Base-by-base conservation (phyloP, 2,113 vertebrate species). In the human (Homo sapiens) region DNA sequence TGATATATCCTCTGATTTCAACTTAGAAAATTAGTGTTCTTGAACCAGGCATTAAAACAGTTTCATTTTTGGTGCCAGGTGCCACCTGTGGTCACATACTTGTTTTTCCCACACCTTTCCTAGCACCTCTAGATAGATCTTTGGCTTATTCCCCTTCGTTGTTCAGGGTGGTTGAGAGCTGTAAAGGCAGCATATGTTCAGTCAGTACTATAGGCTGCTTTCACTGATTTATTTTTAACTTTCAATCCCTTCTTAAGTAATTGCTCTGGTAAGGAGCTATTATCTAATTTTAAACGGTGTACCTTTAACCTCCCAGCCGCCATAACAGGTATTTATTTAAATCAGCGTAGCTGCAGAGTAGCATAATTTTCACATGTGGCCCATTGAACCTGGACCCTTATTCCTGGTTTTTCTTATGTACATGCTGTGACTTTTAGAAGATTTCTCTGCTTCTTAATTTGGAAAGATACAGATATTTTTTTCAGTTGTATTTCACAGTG, bases 31-130 rank as follows among this genome's bases (percentile, higher is more conserved):
- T 85, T 52, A 90, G 61, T 85, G 93, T 88, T 80, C 88, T 80
- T 87, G 83, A 90, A 50, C 38, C 45, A 76, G 64, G 50, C 75
- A 81, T 92, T 68, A 79, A 68, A 55, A 70, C 79, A n/a, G 86
- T 82, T 89, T 92, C 45, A 35, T 57, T 57, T 64, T 90, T 72
- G 40, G 89, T 94, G 97, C 95, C 93, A 89, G 76, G 89, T 73
- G 97, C 97, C 96, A 88, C 97, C 97, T 92, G 93, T 52, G 97
- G 96, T 81, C 97, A 87, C 59, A 22, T 16, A 40, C 88, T 85
- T 85, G 73, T 93, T 90, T 90, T 94, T 16, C 94, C 95, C 86
- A 84, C 94, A 90, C 97, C 97, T 97, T 80, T 92, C 68, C 59
- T 66, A 38, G 89, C 96, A 83, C 91, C 91, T 97, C 82, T 50